Percentiles rank a stretch among this genome's conserved stretches.
phyloP scores from a whole-genome alignment of 2,888 invertebrate species.

The Tenthredo distinguenda region DNA sequence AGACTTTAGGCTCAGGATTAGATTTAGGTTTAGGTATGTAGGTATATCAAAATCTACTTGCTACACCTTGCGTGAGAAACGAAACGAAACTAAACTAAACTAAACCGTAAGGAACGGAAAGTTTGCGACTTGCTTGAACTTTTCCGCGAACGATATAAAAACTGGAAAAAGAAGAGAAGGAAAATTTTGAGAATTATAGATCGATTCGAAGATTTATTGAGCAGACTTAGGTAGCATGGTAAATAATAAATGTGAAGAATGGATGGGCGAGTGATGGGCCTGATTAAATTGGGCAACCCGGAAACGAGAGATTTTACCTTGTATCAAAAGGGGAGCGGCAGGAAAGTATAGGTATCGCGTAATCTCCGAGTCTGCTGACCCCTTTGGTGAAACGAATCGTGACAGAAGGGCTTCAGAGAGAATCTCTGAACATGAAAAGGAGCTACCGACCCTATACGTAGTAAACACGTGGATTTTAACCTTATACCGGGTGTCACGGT shows the following conservation, averaged over 20 bases:
- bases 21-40: neutral
- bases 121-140: neutral
- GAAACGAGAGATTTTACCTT: slow-evolving; percentile 3
- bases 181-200: neutral
- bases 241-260: neutral
- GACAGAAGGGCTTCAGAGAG: slow-evolving; percentile 28
- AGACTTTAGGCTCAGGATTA: neutral
- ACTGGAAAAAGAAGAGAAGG: neutral
- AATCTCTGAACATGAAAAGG: slow-evolving; percentile 13
- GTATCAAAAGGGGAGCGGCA: slow-evolving; percentile 9
- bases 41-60: neutral
- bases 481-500: neutral
- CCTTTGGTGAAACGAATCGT: neutral
- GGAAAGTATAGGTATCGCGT: neutral
- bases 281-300: slow-evolving; percentile 1
- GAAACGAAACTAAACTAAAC: neutral
- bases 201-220: neutral
- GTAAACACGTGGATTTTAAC: slow-evolving; percentile 4
- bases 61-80: neutral
- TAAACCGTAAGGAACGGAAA: neutral
- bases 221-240: neutral
- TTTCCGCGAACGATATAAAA: neutral
- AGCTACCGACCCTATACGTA: neutral
- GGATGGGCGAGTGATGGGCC: neutral
- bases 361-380: neutral